Evolutionary conservation across 2,797 vertebrate genomes (phyloP).

Genomic region (Anomalospiza imberbis): DNA sequence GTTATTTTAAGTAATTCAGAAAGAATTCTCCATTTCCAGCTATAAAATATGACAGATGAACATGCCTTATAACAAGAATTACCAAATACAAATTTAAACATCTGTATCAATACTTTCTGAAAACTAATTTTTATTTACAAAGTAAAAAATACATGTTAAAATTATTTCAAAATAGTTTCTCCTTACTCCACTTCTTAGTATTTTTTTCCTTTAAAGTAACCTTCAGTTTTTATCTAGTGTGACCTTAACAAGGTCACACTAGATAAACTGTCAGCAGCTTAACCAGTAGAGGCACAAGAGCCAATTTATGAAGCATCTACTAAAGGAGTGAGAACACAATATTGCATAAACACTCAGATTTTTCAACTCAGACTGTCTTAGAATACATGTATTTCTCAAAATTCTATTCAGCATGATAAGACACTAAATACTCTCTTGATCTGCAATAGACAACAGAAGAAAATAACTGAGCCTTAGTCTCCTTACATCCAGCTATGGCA

Average conservation of each 20-base stretch:
- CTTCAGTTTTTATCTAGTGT: not conserved
- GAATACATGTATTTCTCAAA: not conserved
- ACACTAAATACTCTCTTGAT: not conserved
- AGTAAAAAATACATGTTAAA: not conserved
- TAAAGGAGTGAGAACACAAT: not conserved
- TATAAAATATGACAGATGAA: not conserved
- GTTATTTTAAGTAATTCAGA: not conserved
- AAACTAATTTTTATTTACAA: not conserved
- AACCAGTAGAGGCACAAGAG: not conserved
- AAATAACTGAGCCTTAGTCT: not conserved
- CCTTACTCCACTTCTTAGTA: not conserved
- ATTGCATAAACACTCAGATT: not conserved
- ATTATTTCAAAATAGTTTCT: not conserved
- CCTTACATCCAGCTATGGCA: not conserved
- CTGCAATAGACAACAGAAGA: not conserved
- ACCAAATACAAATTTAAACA: not conserved
- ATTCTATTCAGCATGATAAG: not conserved
- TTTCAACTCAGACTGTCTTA: not conserved
- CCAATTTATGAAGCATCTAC: not conserved
- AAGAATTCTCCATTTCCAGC: not conserved
- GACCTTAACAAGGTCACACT: not conserved
- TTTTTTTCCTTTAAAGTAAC: not conserved
- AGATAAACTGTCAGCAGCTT: not conserved
- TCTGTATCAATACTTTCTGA: not conserved
- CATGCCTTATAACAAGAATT: not conserved